A percentile compares a stretch with the other conserved stretches of the same genome.
Evolutionary conservation across 2,797 vertebrate species (phyloP).

Genomic region (Percopsis omiscomaycus): DNA sequence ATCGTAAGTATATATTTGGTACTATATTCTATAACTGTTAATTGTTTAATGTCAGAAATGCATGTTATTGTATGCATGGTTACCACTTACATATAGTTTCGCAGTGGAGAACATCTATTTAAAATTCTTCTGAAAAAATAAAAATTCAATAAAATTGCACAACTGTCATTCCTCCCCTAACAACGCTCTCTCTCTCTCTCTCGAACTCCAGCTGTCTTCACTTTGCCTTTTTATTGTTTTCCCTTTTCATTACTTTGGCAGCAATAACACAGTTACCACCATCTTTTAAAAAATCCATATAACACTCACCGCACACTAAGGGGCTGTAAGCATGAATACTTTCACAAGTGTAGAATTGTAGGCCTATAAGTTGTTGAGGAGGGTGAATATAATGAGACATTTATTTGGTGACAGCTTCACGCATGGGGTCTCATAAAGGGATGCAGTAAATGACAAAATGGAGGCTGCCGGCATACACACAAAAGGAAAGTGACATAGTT

Average conservation of each 20-base stretch:
- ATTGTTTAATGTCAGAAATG: too few species aligned
- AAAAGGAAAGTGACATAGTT: conserved; percentile 14
- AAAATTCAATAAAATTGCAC: conserved; percentile 10
- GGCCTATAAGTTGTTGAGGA: conserved; percentile 30
- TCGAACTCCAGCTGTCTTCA: conserved; percentile 65
- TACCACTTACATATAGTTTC: not conserved
- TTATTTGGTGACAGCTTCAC: conserved; percentile 68
- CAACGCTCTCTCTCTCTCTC: conserved; percentile 19
- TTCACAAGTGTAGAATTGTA: conserved; percentile 35
- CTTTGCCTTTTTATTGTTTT: conserved; percentile 60
- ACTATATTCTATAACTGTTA: too few species aligned
- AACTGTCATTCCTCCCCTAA: conserved; percentile 15
- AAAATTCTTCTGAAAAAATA: too few species aligned
- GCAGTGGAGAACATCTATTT: too few species aligned
- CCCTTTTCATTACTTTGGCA: conserved; percentile 63
- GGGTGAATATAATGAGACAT: conserved; percentile 59
- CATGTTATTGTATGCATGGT: too few species aligned
- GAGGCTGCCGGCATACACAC: conserved; percentile 42
- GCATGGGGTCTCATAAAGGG: conserved; percentile 44
- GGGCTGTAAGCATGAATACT: conserved; percentile 27
- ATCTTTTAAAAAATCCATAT: conserved; percentile 57
- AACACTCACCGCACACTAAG: conserved; percentile 56
- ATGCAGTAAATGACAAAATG: conserved; percentile 46
- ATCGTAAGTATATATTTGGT: too few species aligned
- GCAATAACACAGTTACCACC: conserved; percentile 56